Conservation (phyloP, 2,797 vertebrate species). For the Halcyon badia region DNA sequence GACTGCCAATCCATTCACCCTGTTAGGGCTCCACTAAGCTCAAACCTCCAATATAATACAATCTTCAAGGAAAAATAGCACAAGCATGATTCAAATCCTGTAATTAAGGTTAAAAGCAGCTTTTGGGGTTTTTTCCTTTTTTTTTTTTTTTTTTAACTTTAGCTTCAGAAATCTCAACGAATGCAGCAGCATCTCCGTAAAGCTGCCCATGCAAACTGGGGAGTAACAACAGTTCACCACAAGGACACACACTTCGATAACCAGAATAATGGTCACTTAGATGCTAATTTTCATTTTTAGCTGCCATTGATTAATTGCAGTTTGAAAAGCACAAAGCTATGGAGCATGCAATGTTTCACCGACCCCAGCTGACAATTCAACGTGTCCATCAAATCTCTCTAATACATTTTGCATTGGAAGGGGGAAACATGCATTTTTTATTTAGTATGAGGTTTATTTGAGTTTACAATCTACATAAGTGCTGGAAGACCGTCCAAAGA, state of each 20-base stretch:
- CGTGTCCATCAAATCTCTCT: not conserved
- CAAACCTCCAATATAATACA: fast-evolving
- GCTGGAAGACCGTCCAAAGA: conserved; percentile 38
- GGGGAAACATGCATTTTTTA: not conserved
- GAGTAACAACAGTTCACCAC: not conserved
- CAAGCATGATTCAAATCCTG: not conserved
- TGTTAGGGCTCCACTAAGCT: not conserved
- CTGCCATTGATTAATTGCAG: not conserved
- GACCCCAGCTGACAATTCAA: not conserved
- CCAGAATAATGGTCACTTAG: not conserved
- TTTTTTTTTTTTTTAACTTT: not conserved
- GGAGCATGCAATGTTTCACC: not conserved
- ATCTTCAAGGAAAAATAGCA: not conserved
- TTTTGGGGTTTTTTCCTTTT: too few species aligned
- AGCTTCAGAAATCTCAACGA: not conserved
- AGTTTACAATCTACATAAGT: not conserved
- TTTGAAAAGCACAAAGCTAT: not conserved
- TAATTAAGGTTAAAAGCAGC: not conserved
- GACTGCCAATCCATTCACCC: not conserved
- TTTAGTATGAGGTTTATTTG: not conserved
- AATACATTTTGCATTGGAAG: not conserved
- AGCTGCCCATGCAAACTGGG: not conserved
- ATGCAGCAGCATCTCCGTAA: not conserved
- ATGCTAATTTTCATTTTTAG: not conserved
- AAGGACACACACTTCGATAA: not conserved